Evolutionary conservation across 2,888 invertebrate species (phyloP).

Genomic region (Unio delphinus): DNA sequence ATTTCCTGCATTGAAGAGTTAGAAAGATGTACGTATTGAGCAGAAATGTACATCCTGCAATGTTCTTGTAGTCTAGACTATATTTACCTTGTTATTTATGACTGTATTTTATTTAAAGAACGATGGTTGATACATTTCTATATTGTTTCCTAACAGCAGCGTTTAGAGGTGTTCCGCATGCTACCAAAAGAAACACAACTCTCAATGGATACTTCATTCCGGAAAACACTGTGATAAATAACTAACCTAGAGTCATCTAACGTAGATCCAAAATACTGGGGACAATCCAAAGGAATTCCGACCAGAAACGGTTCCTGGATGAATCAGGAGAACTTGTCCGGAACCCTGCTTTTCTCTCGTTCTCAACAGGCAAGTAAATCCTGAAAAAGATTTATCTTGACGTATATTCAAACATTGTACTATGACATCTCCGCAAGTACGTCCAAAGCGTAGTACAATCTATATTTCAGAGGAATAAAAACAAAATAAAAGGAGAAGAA

Average conservation of each 20-base stretch:
- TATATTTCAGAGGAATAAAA: no score
- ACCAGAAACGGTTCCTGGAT: constrained; percentile 52
- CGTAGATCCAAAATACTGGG: constrained; percentile 43
- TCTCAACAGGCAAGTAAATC: constrained; percentile 18
- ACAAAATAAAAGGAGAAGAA: no score
- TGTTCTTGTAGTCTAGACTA: no score
- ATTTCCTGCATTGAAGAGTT: no score
- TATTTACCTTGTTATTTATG: no score
- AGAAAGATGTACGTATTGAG: no score
- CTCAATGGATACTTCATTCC: constrained; percentile 32
- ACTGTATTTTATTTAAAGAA: not conserved
- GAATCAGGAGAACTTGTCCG: constrained; percentile 24
- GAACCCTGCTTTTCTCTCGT: constrained; percentile 21
- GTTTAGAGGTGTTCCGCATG: constrained; percentile 37
- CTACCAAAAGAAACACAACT: constrained; percentile 21
- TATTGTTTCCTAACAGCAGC: constrained; percentile 20
- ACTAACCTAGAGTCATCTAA: constrained; percentile 48
- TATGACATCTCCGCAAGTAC: no score
- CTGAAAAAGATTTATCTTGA: no score
- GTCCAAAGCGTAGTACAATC: no score
- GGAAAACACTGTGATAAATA: constrained; percentile 38
- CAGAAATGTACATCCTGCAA: no score
- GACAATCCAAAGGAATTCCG: constrained; percentile 46
- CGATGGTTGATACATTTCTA: not conserved
- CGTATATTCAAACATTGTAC: no score